These are phyloP conservation scores for Gasterosteus aculeatus DNA, from an alignment of 2,113 vertebrate species.

Conservation along the genomic window DNA sequence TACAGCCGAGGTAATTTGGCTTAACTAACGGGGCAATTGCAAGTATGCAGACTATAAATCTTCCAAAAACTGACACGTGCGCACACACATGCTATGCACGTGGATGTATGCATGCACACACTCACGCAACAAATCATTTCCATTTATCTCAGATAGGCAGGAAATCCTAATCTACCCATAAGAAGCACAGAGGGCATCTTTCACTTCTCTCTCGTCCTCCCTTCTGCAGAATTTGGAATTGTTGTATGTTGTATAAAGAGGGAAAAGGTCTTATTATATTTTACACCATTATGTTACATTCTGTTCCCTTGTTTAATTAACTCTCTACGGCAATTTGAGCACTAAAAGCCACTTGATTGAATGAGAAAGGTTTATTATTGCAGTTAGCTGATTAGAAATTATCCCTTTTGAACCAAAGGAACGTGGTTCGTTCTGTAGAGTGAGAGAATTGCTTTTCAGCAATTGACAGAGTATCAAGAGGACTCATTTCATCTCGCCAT, in stretches of 20 bases:
- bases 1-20: constrained; percentile 65
- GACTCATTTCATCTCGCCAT: constrained; percentile 52
- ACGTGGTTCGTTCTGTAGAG: constrained; percentile 43
- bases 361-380: constrained; percentile 61
- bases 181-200: constrained; percentile 46
- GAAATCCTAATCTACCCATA: constrained; percentile 62
- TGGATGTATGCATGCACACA: neutral
- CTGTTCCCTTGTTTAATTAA: constrained; percentile 55
- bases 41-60: constrained; percentile 61
- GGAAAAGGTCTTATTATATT: neutral
- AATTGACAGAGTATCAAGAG: constrained; percentile 40
- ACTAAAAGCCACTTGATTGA: constrained; percentile 45
- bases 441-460: constrained; percentile 52
- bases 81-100: neutral
- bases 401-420: constrained; percentile 56
- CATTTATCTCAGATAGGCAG: constrained; percentile 63
- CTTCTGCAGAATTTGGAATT: constrained; percentile 5
- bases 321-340: constrained; percentile 44
- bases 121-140: constrained; percentile 41
- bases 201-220: constrained; percentile 4
- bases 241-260: neutral
- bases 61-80: constrained; percentile 23
- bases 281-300: neutral
- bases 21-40: constrained; percentile 49
- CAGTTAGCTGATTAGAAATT: constrained; percentile 64